Evolutionary conservation across 2,888 invertebrate species (phyloP), one percentile per base, ranked within the genome.

Genomic region (Drosophila paranaensis): DNA sequence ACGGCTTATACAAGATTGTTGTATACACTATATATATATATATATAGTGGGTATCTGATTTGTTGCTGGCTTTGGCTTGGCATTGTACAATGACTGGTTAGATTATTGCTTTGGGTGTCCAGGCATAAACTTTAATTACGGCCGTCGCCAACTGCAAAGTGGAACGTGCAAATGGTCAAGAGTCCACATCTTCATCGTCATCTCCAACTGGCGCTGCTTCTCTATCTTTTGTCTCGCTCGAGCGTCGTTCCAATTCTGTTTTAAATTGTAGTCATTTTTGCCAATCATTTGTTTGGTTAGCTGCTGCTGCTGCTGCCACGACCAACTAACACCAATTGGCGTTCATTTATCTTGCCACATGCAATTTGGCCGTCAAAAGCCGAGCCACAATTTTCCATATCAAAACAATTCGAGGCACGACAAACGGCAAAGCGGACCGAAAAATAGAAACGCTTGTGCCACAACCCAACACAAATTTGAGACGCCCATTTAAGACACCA

Each of bases 271-370:
- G 62, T 60, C 64, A 78, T 68, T 72, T 71, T 71, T 68, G 71
- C 74, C 77, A 77, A 71, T 78, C 72, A 75, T 71, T 77, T 77
- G 65, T 56, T 72, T 71, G 61, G 60, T 62, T 76, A 76, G 54
- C 54, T 51, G 61, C 20, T 20, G 54, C 54, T 51, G 61, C 20
- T 20, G 20, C 43, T 60, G 62, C 66, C 69, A 66, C 74, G 82
- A 71, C 81, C 82, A 83, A 83, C 86, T 83, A 86, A 83, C 82
- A 83, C 86, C 82, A 83, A 86, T 86, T 83, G 82, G 72, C 76
- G 78, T 67, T 81, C 77, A 86, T 83, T 86, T 86, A 83, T 86
- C 81, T 83, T 65, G 82, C 80, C 67, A 74, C 85, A 86, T 83
- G 87, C 83, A 83, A 83, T 83, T 83, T 87, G 75, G 61, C 77